Percentiles rank a stretch among this genome's conserved stretches.
phyloP scores from a whole-genome alignment of 2,113 vertebrate species.

The Epinephelus lanceolatus region DNA sequence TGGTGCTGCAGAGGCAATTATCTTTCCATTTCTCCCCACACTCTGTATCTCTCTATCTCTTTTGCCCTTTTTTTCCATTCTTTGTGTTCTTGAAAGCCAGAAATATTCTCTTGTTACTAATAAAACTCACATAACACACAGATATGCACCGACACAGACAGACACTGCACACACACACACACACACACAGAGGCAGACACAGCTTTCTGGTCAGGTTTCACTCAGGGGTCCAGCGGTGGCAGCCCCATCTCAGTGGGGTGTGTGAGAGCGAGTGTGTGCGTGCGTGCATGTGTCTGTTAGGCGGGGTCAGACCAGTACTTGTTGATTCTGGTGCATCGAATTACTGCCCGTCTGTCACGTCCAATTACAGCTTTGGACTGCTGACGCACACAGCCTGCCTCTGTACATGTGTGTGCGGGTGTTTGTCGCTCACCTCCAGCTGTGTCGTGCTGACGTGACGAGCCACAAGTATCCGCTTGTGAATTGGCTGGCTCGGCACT shows the following conservation, averaged over 20 bases:
- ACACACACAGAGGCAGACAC: slow-evolving; percentile 27
- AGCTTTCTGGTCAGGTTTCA: slow-evolving; percentile 75
- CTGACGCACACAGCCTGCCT: slow-evolving; percentile 83
- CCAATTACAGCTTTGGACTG: slow-evolving; percentile 80
- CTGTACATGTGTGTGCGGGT: slow-evolving; percentile 77
- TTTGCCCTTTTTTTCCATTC: slow-evolving; percentile 9
- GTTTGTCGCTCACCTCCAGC: slow-evolving; percentile 79
- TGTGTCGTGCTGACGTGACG: slow-evolving; percentile 67
- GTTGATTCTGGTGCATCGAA: slow-evolving; percentile 84
- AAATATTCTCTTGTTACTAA: slow-evolving; percentile 59
- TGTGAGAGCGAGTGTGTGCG: slow-evolving; percentile 21
- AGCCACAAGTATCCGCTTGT: slow-evolving; percentile 76
- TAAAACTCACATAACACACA: slow-evolving; percentile 54
- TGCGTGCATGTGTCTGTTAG: slow-evolving; percentile 45
- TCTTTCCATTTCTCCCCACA: slow-evolving; percentile 55
- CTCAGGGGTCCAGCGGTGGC: slow-evolving; percentile 55
- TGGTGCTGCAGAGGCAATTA: slow-evolving; percentile 75
- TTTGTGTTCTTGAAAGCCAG: slow-evolving; percentile 46
- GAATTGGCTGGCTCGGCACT: slow-evolving; percentile 53
- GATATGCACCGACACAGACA: slow-evolving; percentile 33
- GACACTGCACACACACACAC: slow-evolving; percentile 1
- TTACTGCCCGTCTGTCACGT: slow-evolving; percentile 86
- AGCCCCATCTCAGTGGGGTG: slow-evolving; percentile 67
- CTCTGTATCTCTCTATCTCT: slow-evolving; percentile 31
- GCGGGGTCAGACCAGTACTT: slow-evolving; percentile 73